These are phyloP conservation scores for Erethizon dorsatum DNA, from an alignment of 2,797 vertebrate genomes.

Conservation along the genomic window DNA sequence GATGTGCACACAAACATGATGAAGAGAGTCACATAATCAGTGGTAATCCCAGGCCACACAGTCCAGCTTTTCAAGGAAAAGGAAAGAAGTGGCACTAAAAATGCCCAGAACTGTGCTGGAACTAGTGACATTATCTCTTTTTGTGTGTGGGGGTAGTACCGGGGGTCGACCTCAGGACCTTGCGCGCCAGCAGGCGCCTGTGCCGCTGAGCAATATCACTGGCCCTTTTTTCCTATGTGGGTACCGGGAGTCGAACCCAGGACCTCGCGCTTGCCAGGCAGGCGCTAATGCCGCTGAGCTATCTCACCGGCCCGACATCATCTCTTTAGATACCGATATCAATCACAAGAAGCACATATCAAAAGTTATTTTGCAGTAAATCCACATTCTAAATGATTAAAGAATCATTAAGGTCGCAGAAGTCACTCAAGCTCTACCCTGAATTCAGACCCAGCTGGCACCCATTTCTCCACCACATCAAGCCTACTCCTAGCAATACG, in stretches of 20 bases:
- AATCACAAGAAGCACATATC: neutral
- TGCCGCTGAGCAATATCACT: too few species aligned
- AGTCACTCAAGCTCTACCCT: accelerated
- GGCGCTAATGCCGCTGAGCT: too few species aligned
- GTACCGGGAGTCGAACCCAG: too few species aligned
- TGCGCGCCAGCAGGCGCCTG: too few species aligned
- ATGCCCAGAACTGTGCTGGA: neutral
- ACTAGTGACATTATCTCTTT: neutral
- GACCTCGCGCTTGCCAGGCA: too few species aligned
- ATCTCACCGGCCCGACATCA: too few species aligned
- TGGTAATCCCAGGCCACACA: accelerated
- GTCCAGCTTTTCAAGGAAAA: neutral
- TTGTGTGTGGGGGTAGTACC: too few species aligned
- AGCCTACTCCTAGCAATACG: neutral
- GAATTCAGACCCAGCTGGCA: neutral
- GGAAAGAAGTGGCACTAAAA: neutral
- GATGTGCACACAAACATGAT: accelerated
- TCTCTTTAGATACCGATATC: neutral
- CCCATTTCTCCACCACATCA: neutral
- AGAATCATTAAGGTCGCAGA: neutral
- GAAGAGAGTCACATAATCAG: neutral
- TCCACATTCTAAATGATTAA: neutral
- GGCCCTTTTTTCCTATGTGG: too few species aligned
- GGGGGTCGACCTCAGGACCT: too few species aligned
- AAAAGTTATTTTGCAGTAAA: neutral